phyloP scores from a whole-genome alignment of 2,888 invertebrate genomes.

The Mythimna ferrago region DNA sequence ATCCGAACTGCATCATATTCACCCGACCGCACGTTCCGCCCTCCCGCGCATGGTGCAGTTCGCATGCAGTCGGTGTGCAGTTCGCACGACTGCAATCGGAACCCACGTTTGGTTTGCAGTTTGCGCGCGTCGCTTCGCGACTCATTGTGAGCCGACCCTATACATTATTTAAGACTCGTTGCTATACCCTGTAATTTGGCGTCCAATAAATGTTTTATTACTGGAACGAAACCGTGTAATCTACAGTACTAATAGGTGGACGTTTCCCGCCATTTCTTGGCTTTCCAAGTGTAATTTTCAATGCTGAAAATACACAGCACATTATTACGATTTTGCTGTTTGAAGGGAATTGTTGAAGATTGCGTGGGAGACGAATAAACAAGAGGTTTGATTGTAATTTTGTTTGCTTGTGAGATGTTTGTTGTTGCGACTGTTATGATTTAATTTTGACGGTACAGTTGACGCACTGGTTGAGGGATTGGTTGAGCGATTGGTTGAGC shows the following conservation, averaged over 20 bases:
- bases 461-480: too few relatives aligned
- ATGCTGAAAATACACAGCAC: slow-evolving; percentile 23
- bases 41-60: too few relatives aligned
- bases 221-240: slow-evolving; percentile 25
- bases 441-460: too few relatives aligned
- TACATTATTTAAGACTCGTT: neutral
- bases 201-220: slow-evolving; percentile 23
- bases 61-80: too few relatives aligned
- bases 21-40: too few relatives aligned
- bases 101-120: too few relatives aligned
- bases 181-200: slow-evolving; percentile 31
- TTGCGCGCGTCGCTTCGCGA: neutral
- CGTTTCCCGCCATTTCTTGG: slow-evolving; percentile 27
- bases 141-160: neutral
- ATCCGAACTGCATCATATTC: too few relatives aligned
- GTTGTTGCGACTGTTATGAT: neutral
- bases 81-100: too few relatives aligned
- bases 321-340: slow-evolving; percentile 13
- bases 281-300: slow-evolving; percentile 27
- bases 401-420: slow-evolving; percentile 8
- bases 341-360: slow-evolving; percentile 1
- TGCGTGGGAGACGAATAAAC: slow-evolving; percentile 17
- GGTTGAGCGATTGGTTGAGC: too few relatives aligned
- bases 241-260: slow-evolving; percentile 13
- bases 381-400: slow-evolving; percentile 1